A percentile compares a stretch with the other conserved stretches of the same genome.
phyloP scores from a whole-genome alignment of 2,113 vertebrate species.

The Dipodomys stephensi region DNA sequence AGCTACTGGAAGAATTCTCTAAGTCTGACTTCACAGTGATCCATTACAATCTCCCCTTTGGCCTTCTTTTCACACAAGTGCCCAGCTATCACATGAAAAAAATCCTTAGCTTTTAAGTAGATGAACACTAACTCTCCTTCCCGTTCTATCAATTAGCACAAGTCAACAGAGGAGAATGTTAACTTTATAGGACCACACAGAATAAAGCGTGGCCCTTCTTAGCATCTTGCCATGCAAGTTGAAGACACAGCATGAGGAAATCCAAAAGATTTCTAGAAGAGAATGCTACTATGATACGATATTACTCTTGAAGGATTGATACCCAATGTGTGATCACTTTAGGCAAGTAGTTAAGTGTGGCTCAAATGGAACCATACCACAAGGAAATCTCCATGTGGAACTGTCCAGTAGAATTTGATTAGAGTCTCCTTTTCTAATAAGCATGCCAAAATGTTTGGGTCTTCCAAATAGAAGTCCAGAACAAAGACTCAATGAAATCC shows the following conservation, averaged over 20 bases:
- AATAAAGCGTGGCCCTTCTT: not conserved
- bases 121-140: conserved; percentile 31
- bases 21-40: conserved; percentile 75
- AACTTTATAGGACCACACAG: not conserved
- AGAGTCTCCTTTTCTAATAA: not conserved
- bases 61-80: conserved; percentile 68
- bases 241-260: rapidly evolving
- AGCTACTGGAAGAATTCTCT: conserved; percentile 78
- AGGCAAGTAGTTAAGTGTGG: not conserved
- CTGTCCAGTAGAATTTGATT: not conserved
- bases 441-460: not conserved
- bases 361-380: not conserved
- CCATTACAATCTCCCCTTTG: conserved; percentile 79
- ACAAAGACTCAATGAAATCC: rapidly evolving
- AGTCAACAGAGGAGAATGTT: conserved; percentile 56
- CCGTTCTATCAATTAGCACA: conserved; percentile 41
- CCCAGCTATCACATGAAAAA: conserved; percentile 67
- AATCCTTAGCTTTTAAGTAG: conserved; percentile 62
- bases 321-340: not conserved
- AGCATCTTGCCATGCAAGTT: not conserved
- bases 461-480: not conserved
- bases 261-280: not conserved
- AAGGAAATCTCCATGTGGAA: not conserved
- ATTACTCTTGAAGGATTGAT: not conserved
- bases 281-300: not conserved